These are phyloP conservation scores for Delichon dasypus DNA, from an alignment of 2,797 vertebrate species.

Conservation along the genomic window DNA sequence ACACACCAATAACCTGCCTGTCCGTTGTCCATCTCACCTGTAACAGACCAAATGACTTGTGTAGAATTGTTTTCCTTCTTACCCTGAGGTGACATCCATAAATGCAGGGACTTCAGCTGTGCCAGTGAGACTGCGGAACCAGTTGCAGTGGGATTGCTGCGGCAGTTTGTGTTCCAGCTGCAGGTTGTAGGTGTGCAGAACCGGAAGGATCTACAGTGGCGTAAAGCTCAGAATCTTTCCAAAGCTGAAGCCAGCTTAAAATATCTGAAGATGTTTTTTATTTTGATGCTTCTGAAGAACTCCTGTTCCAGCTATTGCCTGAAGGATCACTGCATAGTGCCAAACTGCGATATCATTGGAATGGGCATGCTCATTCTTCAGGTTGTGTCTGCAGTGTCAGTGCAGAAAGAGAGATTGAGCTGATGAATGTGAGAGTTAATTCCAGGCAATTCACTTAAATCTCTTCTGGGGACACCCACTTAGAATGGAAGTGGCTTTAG, in stretches of 20 bases:
- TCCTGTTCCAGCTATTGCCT: not conserved
- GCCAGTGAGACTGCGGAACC: not conserved
- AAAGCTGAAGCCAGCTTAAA: not conserved
- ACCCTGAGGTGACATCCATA: not conserved
- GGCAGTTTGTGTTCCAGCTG: not conserved
- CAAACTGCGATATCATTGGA: not conserved
- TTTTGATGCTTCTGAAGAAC: not conserved
- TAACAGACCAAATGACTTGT: not conserved
- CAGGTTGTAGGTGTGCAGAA: not conserved
- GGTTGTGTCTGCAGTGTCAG: not conserved
- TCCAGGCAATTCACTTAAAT: not conserved
- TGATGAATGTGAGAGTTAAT: not conserved
- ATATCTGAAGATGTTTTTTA: not conserved
- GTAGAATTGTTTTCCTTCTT: not conserved
- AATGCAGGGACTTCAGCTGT: not conserved
- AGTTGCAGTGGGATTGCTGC: not conserved
- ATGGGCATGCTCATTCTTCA: not conserved
- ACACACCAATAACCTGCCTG: not conserved
- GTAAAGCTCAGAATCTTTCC: not conserved
- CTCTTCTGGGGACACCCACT: not conserved
- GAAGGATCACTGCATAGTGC: not conserved
- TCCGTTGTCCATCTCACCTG: not conserved
- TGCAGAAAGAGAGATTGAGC: not conserved
- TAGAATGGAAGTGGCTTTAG: not conserved
- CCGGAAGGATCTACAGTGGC: not conserved